Evolutionary conservation across 2,888 invertebrate genomes (phyloP), one percentile per base, ranked within the genome.

Genomic region (Branchipolynoe longqiensis): DNA sequence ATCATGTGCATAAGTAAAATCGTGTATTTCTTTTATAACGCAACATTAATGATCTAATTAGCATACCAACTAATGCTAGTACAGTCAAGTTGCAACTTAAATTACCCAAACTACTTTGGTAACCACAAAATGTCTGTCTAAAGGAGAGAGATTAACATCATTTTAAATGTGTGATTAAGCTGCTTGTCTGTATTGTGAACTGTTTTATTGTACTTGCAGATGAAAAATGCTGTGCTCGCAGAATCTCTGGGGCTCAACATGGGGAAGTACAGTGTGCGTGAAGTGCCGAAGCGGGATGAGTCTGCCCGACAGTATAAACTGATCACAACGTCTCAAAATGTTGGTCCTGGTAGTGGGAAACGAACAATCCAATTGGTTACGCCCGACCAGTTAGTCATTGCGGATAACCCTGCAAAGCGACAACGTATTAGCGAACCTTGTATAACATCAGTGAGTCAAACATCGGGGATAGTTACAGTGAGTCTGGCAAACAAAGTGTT

Each of bases 271-370:
- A 28, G 31, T 25, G 82, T 86, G 4, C 69, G 78, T 40, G 83
- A 85, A 38, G 25, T 41, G n/a, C 85, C 78, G 4, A 36, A n/a
- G 48, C 38, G 58, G 33, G 85, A 54, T 36, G 82, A 62, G 33
- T 62, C 59, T 14, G 54, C 82, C 6, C 73, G 82, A 31, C 85
- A 82, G 36, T 86, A 86, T 48, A 86, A 85, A 58, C 48, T 85
- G n/a, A 28, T 86, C 0, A 86, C 86, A 33, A 31, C 86, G n/a
- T 25, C 78, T 33, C 69, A 69, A 18, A 33, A 69, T 6, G 38
- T 38, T 69, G 36, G 38, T 36, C 36, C 38, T 14, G 2, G 12
- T 38, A 69, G 69, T 31, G 33, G 33, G 8, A 78, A 78, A 25
- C 25, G 78, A 12, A 82, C 58, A 54, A 41, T 83, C 1, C 62